Base-by-base conservation (phyloP, 2,113 vertebrate genomes). In the Siniperca chuatsi region DNA sequence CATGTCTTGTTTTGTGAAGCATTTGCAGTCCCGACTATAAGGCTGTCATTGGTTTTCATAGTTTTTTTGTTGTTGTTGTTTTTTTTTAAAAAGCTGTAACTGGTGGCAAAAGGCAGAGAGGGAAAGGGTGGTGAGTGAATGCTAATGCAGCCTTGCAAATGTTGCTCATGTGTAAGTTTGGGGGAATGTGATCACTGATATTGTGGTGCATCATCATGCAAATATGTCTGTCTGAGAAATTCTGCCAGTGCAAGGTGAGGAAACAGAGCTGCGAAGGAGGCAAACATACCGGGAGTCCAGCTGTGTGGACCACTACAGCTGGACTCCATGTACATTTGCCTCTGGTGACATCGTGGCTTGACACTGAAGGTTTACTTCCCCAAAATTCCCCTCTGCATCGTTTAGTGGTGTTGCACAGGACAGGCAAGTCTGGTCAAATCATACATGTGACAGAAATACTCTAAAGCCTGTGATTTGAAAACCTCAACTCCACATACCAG, bases 381-480 rank as follows among this genome's bases (percentile, higher is more conserved):
- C 2, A 37, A 54, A 68, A 64, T 66, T 70, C 46, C 71, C 54
- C 57, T 37, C 61, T 8, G 25, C 33, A 21, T 83, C 11, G 13
- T 58, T 82, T n/a, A 8, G 15, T 55, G n/a, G 75, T 72, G 74
- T 80, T 69, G 4, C 80, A 55, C 58, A 6, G 52, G 61, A 69
- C n/a, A 37, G 71, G 44, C 70, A 87, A 71, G 79, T 85, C 81
- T 80, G 61, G 61, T 89, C 80, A 74, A 78, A 87, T 86, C 60
- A 70, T n/a, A 44, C 15, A 11, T 84, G 80, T 50, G 64, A 81
- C 82, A 88, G 67, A 79, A 83, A 88, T 79, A 78, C 72, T 71
- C 58, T 42, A 6, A 71, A 71, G 58, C 73, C 62, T 78, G 84
- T 89, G 61, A 75, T 90, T 91, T 87, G 3, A 65, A 90, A 87